phyloP scores from a whole-genome alignment of 2,797 vertebrate genomes.

The Sebastes oblongus region DNA sequence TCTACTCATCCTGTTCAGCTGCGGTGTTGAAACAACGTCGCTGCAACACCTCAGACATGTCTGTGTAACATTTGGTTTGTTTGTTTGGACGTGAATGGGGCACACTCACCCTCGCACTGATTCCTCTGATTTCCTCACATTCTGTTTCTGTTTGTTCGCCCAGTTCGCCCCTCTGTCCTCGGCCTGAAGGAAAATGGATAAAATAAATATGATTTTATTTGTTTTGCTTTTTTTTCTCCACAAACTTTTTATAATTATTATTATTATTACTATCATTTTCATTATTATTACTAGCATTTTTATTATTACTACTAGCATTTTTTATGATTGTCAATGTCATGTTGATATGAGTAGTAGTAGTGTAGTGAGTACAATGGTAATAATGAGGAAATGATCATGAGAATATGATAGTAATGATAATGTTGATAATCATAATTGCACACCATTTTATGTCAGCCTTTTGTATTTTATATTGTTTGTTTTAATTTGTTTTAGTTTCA shows the following conservation, averaged over 20 bases:
- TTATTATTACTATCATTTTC: slow-evolving; percentile 79
- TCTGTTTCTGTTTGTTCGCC: slow-evolving; percentile 72
- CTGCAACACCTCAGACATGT: slow-evolving; percentile 64
- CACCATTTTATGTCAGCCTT: slow-evolving; percentile 86
- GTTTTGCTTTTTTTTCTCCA: slow-evolving; percentile 68
- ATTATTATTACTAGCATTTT: slow-evolving; percentile 78
- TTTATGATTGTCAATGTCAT: slow-evolving; percentile 64
- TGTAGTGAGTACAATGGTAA: slow-evolving; percentile 60
- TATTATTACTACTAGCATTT: slow-evolving; percentile 70
- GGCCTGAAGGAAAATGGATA: slow-evolving; percentile 61
- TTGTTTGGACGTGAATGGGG: slow-evolving; percentile 55
- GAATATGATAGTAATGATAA: slow-evolving; percentile 72
- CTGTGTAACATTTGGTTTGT: slow-evolving; percentile 62
- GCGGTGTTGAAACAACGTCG: slow-evolving; percentile 69
- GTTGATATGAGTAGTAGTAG: slow-evolving; percentile 66
- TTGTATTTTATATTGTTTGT: slow-evolving; percentile 90
- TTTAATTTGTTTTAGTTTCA: slow-evolving; percentile 77
- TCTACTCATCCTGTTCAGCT: slow-evolving; percentile 67
- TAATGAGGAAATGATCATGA: slow-evolving; percentile 62
- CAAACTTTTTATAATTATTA: slow-evolving; percentile 23
- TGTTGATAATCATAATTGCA: slow-evolving; percentile 82
- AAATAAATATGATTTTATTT: slow-evolving; percentile 68
- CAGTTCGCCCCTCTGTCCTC: slow-evolving; percentile 46
- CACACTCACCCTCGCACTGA: slow-evolving; percentile 70
- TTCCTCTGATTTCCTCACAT: slow-evolving; percentile 79